Evolutionary conservation across 2,113 vertebrate genomes (phyloP).

Genomic region (Callopanchax toddi): DNA sequence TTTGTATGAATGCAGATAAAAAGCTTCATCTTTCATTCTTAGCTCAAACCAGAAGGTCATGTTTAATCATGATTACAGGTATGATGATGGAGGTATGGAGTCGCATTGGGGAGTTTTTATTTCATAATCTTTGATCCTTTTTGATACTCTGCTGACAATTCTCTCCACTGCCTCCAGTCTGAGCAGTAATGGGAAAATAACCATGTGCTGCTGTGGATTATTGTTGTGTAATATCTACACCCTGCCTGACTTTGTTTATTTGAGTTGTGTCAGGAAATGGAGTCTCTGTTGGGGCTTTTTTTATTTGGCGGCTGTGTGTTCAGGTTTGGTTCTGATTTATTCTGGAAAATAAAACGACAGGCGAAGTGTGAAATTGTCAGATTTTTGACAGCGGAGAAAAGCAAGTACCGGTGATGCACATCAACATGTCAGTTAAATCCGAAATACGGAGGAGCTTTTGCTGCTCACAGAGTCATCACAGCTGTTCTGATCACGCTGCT

Average conservation of each 20-base stretch:
- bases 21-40: too few relatives aligned
- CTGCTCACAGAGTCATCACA: background rate
- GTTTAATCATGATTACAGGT: background rate
- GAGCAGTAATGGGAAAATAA: background rate
- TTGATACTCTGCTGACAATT: background rate
- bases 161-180: background rate
- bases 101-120: background rate
- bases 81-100: background rate
- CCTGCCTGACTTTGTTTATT: background rate
- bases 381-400: background rate
- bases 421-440: conserved; percentile 2
- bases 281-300: background rate
- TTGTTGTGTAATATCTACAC: background rate
- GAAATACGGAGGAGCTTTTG: background rate
- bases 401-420: background rate
- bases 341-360: conserved; percentile 4
- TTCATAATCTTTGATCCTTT: background rate
- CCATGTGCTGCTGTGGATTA: background rate
- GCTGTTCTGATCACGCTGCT: background rate
- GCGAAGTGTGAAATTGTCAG: conserved; percentile 11
- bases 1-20: too few relatives aligned
- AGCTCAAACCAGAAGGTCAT: background rate
- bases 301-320: background rate
- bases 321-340: background rate
- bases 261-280: background rate